Conservation (phyloP, 2,113 vertebrate genomes). For the Daboia siamensis region DNA sequence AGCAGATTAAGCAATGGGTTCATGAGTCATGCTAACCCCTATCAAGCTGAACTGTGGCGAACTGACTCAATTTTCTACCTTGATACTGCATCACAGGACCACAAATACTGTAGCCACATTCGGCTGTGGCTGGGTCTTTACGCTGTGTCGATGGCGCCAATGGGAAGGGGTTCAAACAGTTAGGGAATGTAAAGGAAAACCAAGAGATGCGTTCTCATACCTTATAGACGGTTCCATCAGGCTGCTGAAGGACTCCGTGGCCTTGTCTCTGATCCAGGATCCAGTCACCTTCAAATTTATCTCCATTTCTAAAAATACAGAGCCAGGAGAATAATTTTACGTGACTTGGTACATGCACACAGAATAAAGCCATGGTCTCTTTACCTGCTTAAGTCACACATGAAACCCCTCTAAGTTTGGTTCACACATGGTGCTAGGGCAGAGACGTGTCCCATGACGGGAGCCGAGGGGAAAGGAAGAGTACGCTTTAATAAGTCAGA, state of each 20-base stretch:
- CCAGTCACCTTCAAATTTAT: conserved; percentile 66
- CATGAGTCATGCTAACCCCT: neutral
- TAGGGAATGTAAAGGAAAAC: neutral
- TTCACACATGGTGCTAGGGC: neutral
- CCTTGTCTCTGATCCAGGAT: conserved; percentile 68
- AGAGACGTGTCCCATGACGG: neutral
- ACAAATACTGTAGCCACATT: neutral
- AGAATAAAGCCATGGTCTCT: neutral
- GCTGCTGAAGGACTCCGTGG: conserved; percentile 56
- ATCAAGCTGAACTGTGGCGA: neutral
- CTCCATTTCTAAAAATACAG: conserved; percentile 61
- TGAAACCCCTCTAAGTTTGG: neutral
- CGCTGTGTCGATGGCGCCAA: neutral
- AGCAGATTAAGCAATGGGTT: neutral
- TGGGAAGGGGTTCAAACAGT: neutral
- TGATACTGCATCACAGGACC: neutral
- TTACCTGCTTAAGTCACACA: neutral
- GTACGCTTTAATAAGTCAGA: neutral
- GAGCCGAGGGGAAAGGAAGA: neutral
- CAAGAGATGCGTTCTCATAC: conserved; percentile 24
- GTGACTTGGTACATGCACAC: neutral
- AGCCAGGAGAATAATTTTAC: neutral
- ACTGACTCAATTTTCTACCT: neutral
- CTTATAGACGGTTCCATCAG: conserved; percentile 61
- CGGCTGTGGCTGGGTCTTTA: neutral